Base-by-base conservation (phyloP, 2,113 vertebrate species). In the Pleuronectes platessa region DNA sequence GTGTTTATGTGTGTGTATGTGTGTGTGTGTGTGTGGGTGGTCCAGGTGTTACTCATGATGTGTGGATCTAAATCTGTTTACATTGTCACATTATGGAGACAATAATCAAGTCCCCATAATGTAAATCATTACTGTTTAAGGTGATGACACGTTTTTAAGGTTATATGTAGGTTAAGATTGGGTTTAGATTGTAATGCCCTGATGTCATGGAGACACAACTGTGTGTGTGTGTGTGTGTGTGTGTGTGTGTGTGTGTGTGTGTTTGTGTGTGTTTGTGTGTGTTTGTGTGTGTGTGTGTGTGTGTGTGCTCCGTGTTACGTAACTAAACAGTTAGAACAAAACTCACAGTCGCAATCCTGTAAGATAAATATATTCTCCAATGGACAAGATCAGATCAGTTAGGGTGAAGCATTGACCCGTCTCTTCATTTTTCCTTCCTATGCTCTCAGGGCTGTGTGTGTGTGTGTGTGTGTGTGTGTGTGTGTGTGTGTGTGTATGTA, bases 321-420 rank as follows among this genome's bases (percentile, higher is more conserved):
- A 31, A 27, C 15, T 47, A 27, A 23, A 59, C 12, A 69, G 23
- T 2, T 35, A 61, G 5, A 63, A 47, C 64, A n/a, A 20, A 66
- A n/a, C 24, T 24, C 8, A 5, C 12, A 58, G 14, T 31, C 49
- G 18, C 42, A 10, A 67, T 23, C 66, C 40, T 20, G 15, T 40
- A 10, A 35, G 37, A 40, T 65, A 47, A 71, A 69, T 1, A 47
- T 49, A 37, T 64, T 67, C 69, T 69, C 9, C 10, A 12, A 18
- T 10, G 18, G 58, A 73, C 45, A 65, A 23, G 27, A 79, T 6
- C 23, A 5, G 54, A 55, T 55, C 35, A 37, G 7, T 37, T 37
- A 21, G 20, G 49, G 75, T 71, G 69, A 51, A 64, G 54, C 5
- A 2, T 5, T 86, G 62, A 82, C 67, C 69, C 79, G 35, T 76